Percentiles rank a stretch among this genome's conserved stretches.
Evolutionary conservation across 2,113 vertebrate species (phyloP).

Genomic region (Pavo muticus): DNA sequence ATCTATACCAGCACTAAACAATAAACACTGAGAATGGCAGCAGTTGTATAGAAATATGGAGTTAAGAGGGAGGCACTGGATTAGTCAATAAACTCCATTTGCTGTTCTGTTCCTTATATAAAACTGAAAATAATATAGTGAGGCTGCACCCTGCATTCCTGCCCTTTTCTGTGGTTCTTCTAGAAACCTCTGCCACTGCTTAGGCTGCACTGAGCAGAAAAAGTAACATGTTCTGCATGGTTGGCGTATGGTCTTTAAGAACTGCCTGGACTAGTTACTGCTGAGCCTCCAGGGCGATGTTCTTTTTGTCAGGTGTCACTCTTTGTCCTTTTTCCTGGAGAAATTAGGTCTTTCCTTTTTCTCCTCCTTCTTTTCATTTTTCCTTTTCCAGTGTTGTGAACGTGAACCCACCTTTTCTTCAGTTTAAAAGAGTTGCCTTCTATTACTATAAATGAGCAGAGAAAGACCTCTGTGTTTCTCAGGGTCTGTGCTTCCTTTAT

Average conservation of each 20-base stretch:
- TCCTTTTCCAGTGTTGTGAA: background rate
- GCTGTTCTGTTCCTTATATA: background rate
- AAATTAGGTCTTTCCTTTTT: background rate
- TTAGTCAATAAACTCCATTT: background rate
- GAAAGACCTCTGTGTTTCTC: background rate
- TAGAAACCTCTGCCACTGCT: background rate
- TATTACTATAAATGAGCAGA: background rate
- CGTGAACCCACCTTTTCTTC: background rate
- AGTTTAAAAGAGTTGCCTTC: background rate
- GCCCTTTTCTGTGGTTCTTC: background rate
- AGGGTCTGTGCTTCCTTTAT: background rate
- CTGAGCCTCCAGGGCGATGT: background rate
- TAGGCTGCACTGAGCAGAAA: background rate
- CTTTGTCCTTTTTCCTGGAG: background rate
- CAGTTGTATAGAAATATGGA: background rate
- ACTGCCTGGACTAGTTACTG: background rate
- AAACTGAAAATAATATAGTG: background rate
- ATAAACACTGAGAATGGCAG: background rate
- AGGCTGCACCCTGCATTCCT: background rate
- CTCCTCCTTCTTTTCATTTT: background rate
- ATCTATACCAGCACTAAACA: background rate
- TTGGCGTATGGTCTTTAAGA: background rate
- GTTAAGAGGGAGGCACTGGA: background rate
- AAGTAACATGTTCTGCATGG: background rate
- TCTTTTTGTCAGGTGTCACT: background rate